Base-by-base conservation (phyloP, 2,113 vertebrate species). In the Spizaetus ornatus region DNA sequence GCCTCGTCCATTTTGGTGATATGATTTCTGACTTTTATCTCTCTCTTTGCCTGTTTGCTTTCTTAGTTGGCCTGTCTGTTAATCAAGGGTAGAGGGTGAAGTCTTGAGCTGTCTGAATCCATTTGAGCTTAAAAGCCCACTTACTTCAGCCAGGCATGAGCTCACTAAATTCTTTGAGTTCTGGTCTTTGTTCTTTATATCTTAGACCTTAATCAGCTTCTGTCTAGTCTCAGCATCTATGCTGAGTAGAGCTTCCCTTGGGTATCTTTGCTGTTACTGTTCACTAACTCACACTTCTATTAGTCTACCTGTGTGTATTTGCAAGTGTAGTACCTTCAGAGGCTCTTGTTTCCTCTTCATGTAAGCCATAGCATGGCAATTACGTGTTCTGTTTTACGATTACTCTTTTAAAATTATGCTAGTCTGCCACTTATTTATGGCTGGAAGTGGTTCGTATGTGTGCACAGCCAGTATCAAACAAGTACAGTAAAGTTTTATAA, bases 1-100 rank as follows among this genome's bases (percentile, higher is more conserved):
- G 48, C 66, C 56, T 62, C 1, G 1, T 50, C 58, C 3, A 0
- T 23, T 78, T 15, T 23, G 22, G 1, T 3, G 7, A 1, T 32
- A 11, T 0, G 0, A 19, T 5, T 59, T 40, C 7, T 65, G 81
- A 3, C 29, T 42, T 7, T 17, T 19, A 6, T n/a, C 11, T 7
- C 59, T 40, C 29, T 63, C 65, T 48, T 14, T 34, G 32, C 59
- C 40, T 74, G 3, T 31, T 52, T 6, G 0, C 73, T 40, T 67
- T 63, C 36, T 55, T 13, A 7, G 15, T 4, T 55, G 50, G 32
- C 36, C 19, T 48, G 4, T 82, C 19, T 74, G 13, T 31, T 76
- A 36, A 32, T 40, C 31, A 34, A 10, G 58, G 22, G 3, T 27
- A 22, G 26, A 66, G 27, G 10, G 17, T 36, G 15, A 76, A 63